A percentile compares a stretch with the other conserved stretches of the same genome.
Evolutionary conservation across 2,113 vertebrate genomes (phyloP).

Genomic region (Solenodon paradoxus): DNA sequence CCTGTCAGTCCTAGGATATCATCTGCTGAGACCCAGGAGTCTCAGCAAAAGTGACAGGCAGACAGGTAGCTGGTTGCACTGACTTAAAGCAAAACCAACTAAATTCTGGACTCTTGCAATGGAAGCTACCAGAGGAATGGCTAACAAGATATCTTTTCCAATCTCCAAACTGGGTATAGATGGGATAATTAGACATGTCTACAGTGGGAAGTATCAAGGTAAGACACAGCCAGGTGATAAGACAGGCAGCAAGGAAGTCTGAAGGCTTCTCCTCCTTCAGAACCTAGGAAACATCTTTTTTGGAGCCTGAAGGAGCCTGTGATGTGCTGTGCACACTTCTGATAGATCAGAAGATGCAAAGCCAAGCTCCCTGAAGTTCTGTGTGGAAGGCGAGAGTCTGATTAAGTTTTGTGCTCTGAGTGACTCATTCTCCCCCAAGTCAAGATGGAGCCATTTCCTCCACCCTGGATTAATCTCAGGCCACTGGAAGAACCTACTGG

Average conservation of each 20-base stretch:
- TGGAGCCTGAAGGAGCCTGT: not conserved
- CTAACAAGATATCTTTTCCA: not conserved
- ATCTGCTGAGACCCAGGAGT: not conserved
- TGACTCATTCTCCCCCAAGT: not conserved
- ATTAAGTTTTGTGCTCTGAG: not conserved
- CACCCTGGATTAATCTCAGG: not conserved
- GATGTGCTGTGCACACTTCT: not conserved
- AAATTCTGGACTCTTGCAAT: slow-evolving; percentile 4
- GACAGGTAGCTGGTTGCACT: not conserved
- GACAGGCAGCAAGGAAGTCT: not conserved
- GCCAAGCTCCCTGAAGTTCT: not conserved
- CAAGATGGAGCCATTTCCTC: too few relatives aligned
- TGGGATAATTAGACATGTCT: not conserved
- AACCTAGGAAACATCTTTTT: not conserved
- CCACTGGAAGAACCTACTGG: not conserved
- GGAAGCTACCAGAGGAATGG: not conserved
- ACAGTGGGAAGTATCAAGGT: not conserved
- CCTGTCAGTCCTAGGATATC: slow-evolving; percentile 4
- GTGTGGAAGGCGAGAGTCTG: not conserved
- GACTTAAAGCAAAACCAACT: slow-evolving; percentile 4
- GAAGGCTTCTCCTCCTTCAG: not conserved
- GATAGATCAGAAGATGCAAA: not conserved
- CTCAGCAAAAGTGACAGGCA: slow-evolving; percentile 21
- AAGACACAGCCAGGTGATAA: not conserved
- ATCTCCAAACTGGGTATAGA: not conserved